Percentiles rank a stretch among this genome's conserved stretches.
Evolutionary conservation across 2,797 vertebrate species (phyloP).

Genomic region (Tiaroga cobitis): DNA sequence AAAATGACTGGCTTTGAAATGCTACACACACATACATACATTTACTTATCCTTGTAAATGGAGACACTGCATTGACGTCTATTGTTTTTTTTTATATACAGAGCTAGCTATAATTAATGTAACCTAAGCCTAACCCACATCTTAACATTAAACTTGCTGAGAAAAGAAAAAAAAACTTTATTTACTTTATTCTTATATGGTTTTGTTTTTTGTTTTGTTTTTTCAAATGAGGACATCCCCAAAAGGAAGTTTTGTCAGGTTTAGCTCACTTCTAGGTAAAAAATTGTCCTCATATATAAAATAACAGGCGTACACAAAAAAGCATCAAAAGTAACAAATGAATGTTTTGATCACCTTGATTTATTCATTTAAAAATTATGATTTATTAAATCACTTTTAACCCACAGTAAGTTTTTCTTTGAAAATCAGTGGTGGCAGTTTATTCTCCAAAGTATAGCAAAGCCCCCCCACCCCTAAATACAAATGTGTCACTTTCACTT

Average conservation of each 20-base stretch:
- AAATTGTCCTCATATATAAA: too few relatives aligned
- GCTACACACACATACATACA: background rate
- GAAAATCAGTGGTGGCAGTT: background rate
- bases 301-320: too few relatives aligned
- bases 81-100: background rate
- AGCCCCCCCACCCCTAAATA: background rate
- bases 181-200: background rate
- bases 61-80: background rate
- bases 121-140: background rate
- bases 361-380: too few relatives aligned
- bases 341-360: too few relatives aligned
- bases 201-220: too few relatives aligned
- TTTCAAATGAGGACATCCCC: background rate
- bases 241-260: background rate
- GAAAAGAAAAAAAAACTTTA: too few relatives aligned
- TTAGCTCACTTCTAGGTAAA: too few relatives aligned
- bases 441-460: background rate
- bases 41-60: background rate
- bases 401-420: background rate
- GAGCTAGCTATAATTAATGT: background rate
- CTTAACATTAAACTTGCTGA: background rate
- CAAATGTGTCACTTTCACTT: conserved; percentile 44
- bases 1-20: conserved; percentile 23
- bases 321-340: too few relatives aligned
- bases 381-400: conserved; percentile 17